Evolutionary conservation across 2,888 invertebrate species (phyloP).

Genomic region (Nephrotoma appendiculata): DNA sequence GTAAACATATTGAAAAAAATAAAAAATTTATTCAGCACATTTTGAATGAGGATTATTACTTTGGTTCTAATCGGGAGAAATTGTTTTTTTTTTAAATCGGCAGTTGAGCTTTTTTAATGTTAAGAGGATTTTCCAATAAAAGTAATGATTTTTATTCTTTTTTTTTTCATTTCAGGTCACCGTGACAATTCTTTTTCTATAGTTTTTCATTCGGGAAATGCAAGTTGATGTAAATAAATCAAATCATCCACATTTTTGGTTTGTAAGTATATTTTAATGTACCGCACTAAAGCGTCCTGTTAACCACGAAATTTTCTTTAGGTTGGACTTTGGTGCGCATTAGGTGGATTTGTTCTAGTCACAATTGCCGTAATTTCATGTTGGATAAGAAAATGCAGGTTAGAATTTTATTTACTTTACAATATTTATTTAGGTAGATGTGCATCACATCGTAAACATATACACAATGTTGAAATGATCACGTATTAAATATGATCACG

Average conservation of each 20-base stretch:
- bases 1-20: background rate
- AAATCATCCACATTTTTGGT: conserved; percentile 31
- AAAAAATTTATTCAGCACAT: background rate
- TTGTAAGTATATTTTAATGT: conserved; percentile 22
- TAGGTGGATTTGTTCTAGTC: conserved; percentile 30
- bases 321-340: conserved; percentile 33
- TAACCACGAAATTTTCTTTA: conserved; percentile 16
- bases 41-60: background rate
- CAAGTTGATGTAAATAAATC: conserved; percentile 31
- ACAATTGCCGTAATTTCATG: conserved; percentile 32
- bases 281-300: too few species aligned
- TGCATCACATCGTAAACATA: background rate
- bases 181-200: conserved; percentile 15
- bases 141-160: background rate
- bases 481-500: background rate
- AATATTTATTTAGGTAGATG: background rate
- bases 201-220: conserved; percentile 23
- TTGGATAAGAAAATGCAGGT: conserved; percentile 35
- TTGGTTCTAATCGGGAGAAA: background rate
- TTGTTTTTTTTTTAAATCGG: background rate
- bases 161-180: conserved; percentile 4
- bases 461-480: background rate
- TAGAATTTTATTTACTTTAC: conserved; percentile 13
- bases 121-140: background rate
- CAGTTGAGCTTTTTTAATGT: background rate